These are phyloP conservation scores for Oophaga pumilio DNA, from an alignment of 2,113 vertebrate genomes.

Conservation along the genomic window DNA sequence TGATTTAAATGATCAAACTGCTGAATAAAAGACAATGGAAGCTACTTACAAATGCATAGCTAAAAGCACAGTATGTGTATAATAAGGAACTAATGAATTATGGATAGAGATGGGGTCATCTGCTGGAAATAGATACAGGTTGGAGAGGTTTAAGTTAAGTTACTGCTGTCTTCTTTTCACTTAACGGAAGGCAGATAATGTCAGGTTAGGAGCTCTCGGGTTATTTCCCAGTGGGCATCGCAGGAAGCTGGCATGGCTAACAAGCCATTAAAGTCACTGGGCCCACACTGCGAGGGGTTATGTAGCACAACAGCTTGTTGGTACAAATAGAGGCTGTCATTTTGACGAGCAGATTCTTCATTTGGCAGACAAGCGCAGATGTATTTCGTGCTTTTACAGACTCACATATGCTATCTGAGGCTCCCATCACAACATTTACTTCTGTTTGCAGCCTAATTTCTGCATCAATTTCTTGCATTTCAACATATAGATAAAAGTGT, in stretches of 20 bases:
- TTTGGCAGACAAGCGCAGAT: constrained; percentile 32
- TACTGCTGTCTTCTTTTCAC: background rate
- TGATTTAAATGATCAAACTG: background rate
- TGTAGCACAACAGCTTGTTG: constrained; percentile 35
- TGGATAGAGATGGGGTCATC: constrained; percentile 9
- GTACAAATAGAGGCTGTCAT: constrained; percentile 21
- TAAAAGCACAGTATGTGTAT: constrained; percentile 2
- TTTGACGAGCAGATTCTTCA: constrained; percentile 39
- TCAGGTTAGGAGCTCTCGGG: constrained; percentile 4
- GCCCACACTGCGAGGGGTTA: background rate
- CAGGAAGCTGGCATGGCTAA: constrained; percentile 25
- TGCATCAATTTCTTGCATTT: background rate
- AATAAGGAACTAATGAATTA: constrained; percentile 19
- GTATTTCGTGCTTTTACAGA: constrained; percentile 12
- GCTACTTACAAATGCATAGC: constrained; percentile 2
- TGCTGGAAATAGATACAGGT: constrained; percentile 23
- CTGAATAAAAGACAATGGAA: background rate
- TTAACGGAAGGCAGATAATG: constrained; percentile 18
- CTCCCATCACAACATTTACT: constrained; percentile 33
- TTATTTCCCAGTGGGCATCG: constrained; percentile 6
- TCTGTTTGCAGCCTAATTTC: background rate
- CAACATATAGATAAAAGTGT: background rate
- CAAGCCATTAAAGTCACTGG: constrained; percentile 25
- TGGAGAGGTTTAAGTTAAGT: constrained; percentile 31
- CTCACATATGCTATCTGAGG: constrained; percentile 20